A percentile compares a stretch with the other conserved stretches of the same genome.
phyloP scores from a whole-genome alignment of 2,888 invertebrate species.

The Oligia latruncula region DNA sequence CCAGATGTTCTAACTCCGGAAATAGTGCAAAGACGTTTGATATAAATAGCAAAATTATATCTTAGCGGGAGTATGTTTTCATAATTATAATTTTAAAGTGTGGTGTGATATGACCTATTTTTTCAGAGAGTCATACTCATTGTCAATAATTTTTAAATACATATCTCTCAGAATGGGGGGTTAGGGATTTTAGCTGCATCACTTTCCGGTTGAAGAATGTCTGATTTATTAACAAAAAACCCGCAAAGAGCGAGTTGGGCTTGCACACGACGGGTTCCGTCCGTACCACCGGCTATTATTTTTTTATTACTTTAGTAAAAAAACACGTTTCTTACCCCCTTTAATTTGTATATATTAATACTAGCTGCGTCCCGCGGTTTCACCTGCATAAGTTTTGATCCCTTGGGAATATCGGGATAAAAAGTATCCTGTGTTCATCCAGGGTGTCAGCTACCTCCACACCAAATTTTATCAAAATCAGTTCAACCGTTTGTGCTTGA shows the following conservation, averaged over 20 bases:
- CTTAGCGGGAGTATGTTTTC: conserved; percentile 53
- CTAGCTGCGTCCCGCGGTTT: no score
- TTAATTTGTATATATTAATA: background rate
- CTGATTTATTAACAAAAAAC: conserved; percentile 1
- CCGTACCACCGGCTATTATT: no score
- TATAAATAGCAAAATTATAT: conserved; percentile 26
- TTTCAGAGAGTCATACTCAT: background rate
- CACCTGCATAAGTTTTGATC: no score
- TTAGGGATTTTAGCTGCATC: conserved; percentile 11
- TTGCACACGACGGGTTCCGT: background rate
- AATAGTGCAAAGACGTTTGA: conserved; percentile 18
- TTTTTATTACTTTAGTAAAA: background rate
- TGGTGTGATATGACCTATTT: conserved; percentile 53
- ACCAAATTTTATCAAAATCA: no score
- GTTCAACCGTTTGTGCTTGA: no score
- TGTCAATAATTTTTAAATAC: background rate
- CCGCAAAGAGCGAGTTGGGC: background rate
- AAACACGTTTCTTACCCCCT: no score
- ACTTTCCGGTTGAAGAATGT: conserved; percentile 1
- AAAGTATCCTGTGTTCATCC: no score
- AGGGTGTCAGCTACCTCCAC: no score
- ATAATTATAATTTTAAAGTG: conserved; percentile 26
- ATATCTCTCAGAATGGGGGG: background rate
- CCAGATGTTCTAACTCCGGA: conserved; percentile 43
- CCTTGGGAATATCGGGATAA: no score